Evolutionary conservation across 2,113 vertebrate genomes (phyloP).

Genomic region (Rostratula benghalensis): DNA sequence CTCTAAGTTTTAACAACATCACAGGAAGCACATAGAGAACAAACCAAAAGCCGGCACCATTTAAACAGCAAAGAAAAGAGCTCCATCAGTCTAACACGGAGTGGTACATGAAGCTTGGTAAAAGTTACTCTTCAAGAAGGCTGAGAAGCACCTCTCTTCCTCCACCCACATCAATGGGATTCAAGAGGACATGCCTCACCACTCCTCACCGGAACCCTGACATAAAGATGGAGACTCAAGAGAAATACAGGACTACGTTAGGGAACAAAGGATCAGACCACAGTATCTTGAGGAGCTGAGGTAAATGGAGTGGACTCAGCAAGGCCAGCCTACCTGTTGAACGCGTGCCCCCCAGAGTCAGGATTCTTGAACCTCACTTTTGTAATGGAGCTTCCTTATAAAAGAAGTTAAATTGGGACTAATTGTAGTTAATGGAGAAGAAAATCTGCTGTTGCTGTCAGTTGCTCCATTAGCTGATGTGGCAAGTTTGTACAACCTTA

Average conservation of each 20-base stretch:
- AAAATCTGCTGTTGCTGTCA: neutral
- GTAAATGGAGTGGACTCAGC: neutral
- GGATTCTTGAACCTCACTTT: neutral
- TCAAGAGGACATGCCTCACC: neutral
- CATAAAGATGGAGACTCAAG: neutral
- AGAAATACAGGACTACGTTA: neutral
- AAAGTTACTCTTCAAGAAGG: neutral
- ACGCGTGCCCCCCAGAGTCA: neutral
- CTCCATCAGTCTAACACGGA: neutral
- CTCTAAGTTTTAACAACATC: neutral
- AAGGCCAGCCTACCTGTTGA: neutral
- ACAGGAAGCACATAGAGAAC: neutral
- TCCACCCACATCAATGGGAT: neutral
- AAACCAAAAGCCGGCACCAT: neutral
- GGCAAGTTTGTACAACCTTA: neutral
- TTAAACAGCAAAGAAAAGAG: neutral
- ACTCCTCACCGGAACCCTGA: neutral
- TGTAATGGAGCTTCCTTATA: neutral
- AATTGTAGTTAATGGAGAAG: neutral
- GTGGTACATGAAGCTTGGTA: neutral
- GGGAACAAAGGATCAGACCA: neutral
- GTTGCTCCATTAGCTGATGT: neutral
- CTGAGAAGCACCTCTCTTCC: neutral
- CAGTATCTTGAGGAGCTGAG: neutral
- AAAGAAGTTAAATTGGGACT: neutral